Conservation (phyloP, 2,113 vertebrate species). For the Calonectris borealis region DNA sequence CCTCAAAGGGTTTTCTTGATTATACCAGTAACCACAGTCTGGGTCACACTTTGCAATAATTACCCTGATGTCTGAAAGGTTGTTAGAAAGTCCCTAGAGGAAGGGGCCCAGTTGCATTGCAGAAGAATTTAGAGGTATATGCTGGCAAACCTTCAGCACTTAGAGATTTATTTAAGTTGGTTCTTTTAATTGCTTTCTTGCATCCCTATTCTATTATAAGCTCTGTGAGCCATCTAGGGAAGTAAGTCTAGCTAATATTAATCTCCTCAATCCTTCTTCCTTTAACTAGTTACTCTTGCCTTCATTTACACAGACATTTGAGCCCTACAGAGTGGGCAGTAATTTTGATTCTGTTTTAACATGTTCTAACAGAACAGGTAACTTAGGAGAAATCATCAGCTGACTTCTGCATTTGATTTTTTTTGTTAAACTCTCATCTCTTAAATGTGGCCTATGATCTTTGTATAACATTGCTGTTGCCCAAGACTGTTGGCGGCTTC, state of each 20-base stretch:
- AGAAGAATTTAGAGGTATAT: constrained; percentile 18
- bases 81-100: constrained; percentile 35
- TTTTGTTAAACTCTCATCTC: background rate
- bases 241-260: constrained; percentile 7
- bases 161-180: constrained; percentile 39
- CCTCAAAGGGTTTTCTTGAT: constrained; percentile 6
- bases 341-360: background rate
- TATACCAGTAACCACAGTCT: constrained; percentile 39
- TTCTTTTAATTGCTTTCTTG: constrained; percentile 61
- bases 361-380: background rate
- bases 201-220: constrained; percentile 21
- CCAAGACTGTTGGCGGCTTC: background rate
- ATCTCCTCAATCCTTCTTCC: constrained; percentile 23
- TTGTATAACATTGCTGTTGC: background rate
- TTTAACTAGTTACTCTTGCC: constrained; percentile 4
- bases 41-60: constrained; percentile 57
- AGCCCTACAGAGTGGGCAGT: background rate
- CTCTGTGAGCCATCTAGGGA: constrained; percentile 35
- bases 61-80: constrained; percentile 40
- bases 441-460: background rate
- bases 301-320: background rate
- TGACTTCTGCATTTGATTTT: background rate
- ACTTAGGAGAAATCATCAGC: background rate
- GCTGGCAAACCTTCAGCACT: constrained; percentile 45
- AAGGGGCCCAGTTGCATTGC: background rate